Conservation (phyloP, 37 sponge, comb jelly and placozoan species). For the Halichondria panicea region DNA sequence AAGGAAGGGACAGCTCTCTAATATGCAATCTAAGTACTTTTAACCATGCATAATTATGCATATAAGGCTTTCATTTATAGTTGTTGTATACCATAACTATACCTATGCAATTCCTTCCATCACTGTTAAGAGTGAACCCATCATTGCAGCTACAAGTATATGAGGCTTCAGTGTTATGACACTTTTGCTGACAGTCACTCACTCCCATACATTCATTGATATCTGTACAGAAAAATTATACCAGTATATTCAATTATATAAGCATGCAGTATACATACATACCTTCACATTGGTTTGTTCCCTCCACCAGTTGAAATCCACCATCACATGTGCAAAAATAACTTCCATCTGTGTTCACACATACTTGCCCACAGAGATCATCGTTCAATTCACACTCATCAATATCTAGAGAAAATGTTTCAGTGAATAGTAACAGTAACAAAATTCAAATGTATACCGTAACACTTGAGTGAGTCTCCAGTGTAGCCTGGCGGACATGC, state of each 20-base stretch:
- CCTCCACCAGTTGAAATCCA: constrained; percentile 11
- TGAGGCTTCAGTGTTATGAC: constrained; percentile 43
- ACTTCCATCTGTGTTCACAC: constrained; percentile 26
- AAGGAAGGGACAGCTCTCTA: too few relatives aligned
- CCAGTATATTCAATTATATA: neutral
- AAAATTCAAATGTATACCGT: too few relatives aligned
- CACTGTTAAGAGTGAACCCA: constrained; percentile 32
- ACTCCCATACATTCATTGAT: constrained; percentile 40
- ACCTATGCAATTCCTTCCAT: constrained; percentile 53
- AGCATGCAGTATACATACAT: neutral
- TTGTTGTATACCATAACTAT: neutral
- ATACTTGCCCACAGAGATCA: constrained; percentile 13
- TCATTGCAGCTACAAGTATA: constrained; percentile 37
- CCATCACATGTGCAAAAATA: constrained; percentile 4
- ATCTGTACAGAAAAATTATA: constrained; percentile 12
- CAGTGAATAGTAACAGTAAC: neutral
- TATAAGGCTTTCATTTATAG: too few relatives aligned
- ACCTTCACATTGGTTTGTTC: constrained; percentile 10
- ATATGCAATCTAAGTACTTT: too few relatives aligned
- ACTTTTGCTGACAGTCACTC: constrained; percentile 50
- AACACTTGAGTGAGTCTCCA: constrained; percentile 18
- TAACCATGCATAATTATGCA: too few relatives aligned
- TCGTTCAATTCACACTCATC: constrained; percentile 19
- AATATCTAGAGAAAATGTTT: constrained; percentile 17
- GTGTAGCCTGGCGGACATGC: constrained; percentile 38